Evolutionary conservation across 2,888 invertebrate species (phyloP), one percentile per base, ranked within the genome.

Genomic region (Pterostichus niger): DNA sequence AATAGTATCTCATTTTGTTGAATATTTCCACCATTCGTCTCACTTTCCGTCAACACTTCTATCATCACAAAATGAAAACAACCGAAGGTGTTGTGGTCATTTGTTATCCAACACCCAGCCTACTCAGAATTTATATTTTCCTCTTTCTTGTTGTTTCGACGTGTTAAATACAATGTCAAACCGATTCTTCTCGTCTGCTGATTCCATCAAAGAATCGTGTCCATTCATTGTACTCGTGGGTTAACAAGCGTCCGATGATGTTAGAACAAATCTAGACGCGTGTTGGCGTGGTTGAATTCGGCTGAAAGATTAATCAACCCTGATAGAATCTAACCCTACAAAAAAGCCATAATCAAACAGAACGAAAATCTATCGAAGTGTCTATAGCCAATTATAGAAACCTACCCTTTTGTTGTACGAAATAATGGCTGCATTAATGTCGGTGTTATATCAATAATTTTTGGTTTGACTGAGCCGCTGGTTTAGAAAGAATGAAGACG

Each of bases 371-470:
- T 40, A 52, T 81, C 81, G 24, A 15, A 54, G 61, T 64, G 68
- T 44, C 73, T 73, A 82, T 46, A 82, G 82, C 82, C 82, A 82
- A 82, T 82, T 82, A 82, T 82, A 82, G 82, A 82, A 82, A 82
- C 82, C 82, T 82, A 82, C 82, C 82, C 82, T 82, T 82, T 82
- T 75, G 82, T 75, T 82, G 82, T 82, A 24, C 17, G 31, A 82
- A 75, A 82, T 82, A 82, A 82, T 82, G 59, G 82, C 31, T 82
- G 49, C 75, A 75, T 75, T 82, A 81, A 73, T 73, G 81, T n/a
- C 44, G 35, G 44, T 81, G 81, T 81, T 81, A 73, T 81, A 52
- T 81, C 81, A 73, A 73, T 81, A 75, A 52, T 75, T 75, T 75
- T 40, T 64, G 35, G 64, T 33, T 64, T 40, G 44, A 13, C 64